Conservation (phyloP, 2,888 invertebrate genomes). For the Leucophora obtusa region DNA sequence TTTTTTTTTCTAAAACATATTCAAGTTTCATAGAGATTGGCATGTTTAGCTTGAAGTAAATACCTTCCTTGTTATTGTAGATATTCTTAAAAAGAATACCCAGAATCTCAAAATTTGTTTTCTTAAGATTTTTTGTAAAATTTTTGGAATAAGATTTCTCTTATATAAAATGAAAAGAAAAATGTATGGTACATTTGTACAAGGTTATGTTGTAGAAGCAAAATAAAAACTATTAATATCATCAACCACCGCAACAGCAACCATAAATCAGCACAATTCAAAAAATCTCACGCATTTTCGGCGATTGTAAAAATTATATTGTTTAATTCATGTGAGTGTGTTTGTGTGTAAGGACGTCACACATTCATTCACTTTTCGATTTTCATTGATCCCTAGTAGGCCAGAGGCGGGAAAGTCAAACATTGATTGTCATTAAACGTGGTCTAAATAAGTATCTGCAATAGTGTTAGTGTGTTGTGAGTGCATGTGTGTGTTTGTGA, state of each 20-base stretch:
- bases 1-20: too few species aligned
- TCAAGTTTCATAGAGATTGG: too few species aligned
- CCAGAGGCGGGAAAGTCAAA: slow-evolving; percentile 45
- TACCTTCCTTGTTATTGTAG: too few species aligned
- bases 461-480: not conserved
- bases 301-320: slow-evolving; percentile 1
- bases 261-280: slow-evolving; percentile 19
- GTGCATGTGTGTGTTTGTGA: not conserved
- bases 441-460: not conserved
- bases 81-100: too few species aligned
- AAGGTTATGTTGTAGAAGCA: not conserved
- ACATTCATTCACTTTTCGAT: slow-evolving; percentile 48
- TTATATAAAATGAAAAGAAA: too few species aligned
- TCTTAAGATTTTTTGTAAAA: too few species aligned
- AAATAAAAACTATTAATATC: slow-evolving; percentile 5
- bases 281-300: slow-evolving; percentile 17
- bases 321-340: not conserved
- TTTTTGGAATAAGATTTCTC: too few species aligned
- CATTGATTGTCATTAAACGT: slow-evolving; percentile 23
- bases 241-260: not conserved
- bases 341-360: slow-evolving; percentile 17
- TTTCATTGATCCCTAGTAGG: slow-evolving; percentile 35
- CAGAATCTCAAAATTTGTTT: too few species aligned
- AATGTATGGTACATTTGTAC: not conserved
- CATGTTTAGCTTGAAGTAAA: too few species aligned